These are phyloP conservation scores for Bhutanitis thaidina DNA, from an alignment of 2,888 invertebrate species.

Conservation along the genomic window DNA sequence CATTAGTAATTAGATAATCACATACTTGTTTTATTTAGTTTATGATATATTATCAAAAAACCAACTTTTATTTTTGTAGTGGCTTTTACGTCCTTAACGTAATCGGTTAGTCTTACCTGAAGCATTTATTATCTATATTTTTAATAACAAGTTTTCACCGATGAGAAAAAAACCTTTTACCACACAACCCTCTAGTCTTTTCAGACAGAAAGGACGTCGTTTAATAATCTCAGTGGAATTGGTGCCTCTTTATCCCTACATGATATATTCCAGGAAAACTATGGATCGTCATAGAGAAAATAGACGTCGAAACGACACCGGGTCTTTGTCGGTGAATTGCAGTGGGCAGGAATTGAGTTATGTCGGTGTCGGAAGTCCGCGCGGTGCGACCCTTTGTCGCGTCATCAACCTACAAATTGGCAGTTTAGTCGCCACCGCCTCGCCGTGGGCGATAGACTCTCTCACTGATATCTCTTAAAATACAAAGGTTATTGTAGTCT, in stretches of 20 bases:
- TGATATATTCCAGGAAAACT: slow-evolving; percentile 11
- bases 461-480: slow-evolving; percentile 24
- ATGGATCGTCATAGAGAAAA: slow-evolving; percentile 24
- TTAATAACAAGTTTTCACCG: no score
- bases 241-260: slow-evolving; percentile 3
- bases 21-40: no score
- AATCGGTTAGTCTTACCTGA: no score
- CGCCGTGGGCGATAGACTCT: slow-evolving; percentile 32
- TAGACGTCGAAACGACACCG: slow-evolving; percentile 33
- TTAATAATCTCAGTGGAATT: slow-evolving; percentile 17
- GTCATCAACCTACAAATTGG: slow-evolving; percentile 71
- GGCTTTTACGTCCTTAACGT: no score
- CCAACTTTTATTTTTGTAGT: no score
- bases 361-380: slow-evolving; percentile 37
- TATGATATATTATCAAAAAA: no score
- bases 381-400: slow-evolving; percentile 56
- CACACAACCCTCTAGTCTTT: neutral
- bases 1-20: no score
- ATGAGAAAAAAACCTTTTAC: no score
- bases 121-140: no score
- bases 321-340: slow-evolving; percentile 49
- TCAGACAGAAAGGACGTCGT: slow-evolving; percentile 8
- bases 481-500: slow-evolving; percentile 12
- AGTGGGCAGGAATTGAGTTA: slow-evolving; percentile 51
- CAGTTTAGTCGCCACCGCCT: slow-evolving; percentile 43